Conservation (phyloP, 2,113 vertebrate genomes). For the Gambusia holbrooki region DNA sequence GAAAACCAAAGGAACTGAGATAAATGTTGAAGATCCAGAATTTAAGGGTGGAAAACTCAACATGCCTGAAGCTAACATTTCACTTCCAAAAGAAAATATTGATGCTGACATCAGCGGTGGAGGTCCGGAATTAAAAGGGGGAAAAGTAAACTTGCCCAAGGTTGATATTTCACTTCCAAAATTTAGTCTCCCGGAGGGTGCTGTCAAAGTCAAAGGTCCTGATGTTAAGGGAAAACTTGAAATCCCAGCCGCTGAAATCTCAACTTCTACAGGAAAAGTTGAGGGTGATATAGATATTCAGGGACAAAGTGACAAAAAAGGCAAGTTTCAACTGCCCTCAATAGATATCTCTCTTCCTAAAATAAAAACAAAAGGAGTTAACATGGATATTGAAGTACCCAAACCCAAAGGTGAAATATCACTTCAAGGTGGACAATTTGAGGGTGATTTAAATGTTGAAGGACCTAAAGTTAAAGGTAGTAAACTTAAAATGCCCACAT, state of each 20-base stretch:
- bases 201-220: conserved; percentile 26
- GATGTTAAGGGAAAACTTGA: conserved; percentile 42
- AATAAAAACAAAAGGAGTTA: conserved; percentile 47
- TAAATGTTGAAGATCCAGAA: conserved; percentile 38
- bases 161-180: conserved; percentile 55
- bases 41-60: conserved; percentile 38
- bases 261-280: conserved; percentile 54
- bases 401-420: conserved; percentile 20
- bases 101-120: conserved; percentile 19
- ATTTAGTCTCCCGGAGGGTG: conserved; percentile 21
- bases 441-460: conserved; percentile 13
- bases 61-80: conserved; percentile 45
- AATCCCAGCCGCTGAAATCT: conserved; percentile 52
- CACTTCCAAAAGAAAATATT: conserved; percentile 62
- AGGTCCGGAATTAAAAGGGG: conserved; percentile 28
- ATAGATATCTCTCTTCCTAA: conserved; percentile 53
- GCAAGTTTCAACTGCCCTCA: conserved; percentile 38
- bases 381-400: conserved; percentile 4
- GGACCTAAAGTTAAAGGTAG: conserved; percentile 30
- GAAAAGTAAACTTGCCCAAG: conserved; percentile 41
- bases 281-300: conserved; percentile 12
- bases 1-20: conserved; percentile 29
- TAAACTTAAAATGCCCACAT: conserved; percentile 40
- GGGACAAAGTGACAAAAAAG: conserved; percentile 23
- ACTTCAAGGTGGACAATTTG: conserved; percentile 50